Conservation (phyloP, 2,113 vertebrate genomes). For the Halcyon malimbica region DNA sequence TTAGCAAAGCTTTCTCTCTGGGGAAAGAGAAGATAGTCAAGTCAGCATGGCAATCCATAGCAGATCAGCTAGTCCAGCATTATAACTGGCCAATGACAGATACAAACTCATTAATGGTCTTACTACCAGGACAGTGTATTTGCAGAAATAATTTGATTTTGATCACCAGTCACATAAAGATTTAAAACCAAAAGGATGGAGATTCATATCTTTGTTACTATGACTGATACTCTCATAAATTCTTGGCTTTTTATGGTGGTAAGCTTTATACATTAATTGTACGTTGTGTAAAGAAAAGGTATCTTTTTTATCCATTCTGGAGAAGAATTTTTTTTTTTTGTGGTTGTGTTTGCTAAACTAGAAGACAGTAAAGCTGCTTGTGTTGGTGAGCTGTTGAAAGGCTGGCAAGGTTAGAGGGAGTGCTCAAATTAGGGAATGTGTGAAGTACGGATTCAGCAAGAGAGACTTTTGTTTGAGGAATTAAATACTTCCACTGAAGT, state of each 20-base stretch:
- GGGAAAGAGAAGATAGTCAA: not conserved
- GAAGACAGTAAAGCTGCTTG: not conserved
- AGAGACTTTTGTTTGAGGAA: not conserved
- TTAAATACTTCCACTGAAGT: not conserved
- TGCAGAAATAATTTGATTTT: not conserved
- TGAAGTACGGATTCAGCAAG: not conserved
- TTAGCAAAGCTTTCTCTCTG: not conserved
- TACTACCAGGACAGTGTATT: not conserved
- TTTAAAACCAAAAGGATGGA: not conserved
- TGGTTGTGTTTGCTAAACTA: not conserved
- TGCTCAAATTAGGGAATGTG: not conserved
- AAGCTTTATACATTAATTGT: not conserved
- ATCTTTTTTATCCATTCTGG: not conserved
- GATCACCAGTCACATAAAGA: not conserved
- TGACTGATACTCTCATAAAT: not conserved
- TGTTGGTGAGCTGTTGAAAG: not conserved
- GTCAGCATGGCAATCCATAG: not conserved
- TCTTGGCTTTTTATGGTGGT: not conserved
- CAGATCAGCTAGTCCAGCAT: not conserved
- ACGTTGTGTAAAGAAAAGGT: not conserved
- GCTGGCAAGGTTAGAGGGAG: not conserved
- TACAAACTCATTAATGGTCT: not conserved
- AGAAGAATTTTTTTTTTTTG: not conserved
- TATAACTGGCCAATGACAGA: not conserved
- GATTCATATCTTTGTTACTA: not conserved